Evolutionary conservation across 37 sponge, comb jelly and placozoan genomes (phyloP), one percentile per base, ranked within the genome.

Genomic region (Beroe ovata): DNA sequence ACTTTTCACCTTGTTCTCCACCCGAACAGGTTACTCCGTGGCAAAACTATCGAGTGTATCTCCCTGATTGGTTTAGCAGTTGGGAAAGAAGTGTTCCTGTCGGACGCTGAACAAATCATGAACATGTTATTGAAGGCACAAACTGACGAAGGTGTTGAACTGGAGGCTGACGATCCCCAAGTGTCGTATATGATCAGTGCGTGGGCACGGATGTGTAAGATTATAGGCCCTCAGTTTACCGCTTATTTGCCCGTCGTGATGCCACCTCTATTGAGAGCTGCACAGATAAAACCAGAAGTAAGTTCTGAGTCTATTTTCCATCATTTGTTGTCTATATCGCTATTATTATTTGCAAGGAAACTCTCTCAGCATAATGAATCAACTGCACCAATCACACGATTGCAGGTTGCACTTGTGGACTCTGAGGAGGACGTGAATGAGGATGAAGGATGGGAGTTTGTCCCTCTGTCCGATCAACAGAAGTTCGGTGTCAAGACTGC

Each of bases 161-260:
- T 92, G 92, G 92, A 93, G 59, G 90, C 93, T 19, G 94, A 94
- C 35, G 93, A 93, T 59, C 64, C 37, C 14, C 72, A 99, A 95
- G 90, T 95, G 20, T 95, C 99, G 39, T 99, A 96, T 88, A 94
- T 99, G 95, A 99, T 96, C 62, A 93, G 93, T 84, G 96, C 99
- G 3, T 99, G 99, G 99, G 96, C 96, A 3, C 88, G 99, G 23
- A 96, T 99, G 95, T 96, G 96, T 62, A 99, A 96, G 92, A 95
- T 99, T 47, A 93, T 99, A 0, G 94, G 94, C 0, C 91, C 89
- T 23, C 92, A 84, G 11, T 99, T 99, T 92, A 94, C 96, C 3
- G 92, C 92, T 61, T 99, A 96, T 90, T 94, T 99, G 0, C 96
- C 96, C 0, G 92, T 96, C 38, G 99, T 99, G 64, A 95, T 99